Evolutionary conservation across 2,113 vertebrate species (phyloP), one percentile per base, ranked within the genome.

Genomic region (Toxotes jaculatrix): DNA sequence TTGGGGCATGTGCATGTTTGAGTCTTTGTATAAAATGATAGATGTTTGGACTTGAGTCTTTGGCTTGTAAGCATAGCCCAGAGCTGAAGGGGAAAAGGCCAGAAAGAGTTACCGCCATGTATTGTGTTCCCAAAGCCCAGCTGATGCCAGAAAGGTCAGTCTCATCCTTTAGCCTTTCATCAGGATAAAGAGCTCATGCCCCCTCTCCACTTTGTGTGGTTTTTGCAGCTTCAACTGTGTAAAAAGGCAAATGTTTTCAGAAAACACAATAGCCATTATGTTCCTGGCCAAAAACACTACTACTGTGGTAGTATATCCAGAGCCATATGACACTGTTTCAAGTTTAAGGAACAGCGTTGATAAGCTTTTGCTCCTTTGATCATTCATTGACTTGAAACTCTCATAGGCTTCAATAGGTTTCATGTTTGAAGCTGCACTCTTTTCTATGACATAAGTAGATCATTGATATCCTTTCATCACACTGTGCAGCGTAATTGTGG

Each of bases 81-180:
- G 77, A 94, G 93, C 93, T 77, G 88, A 87, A 88, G 88, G 84
- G 86, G 87, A 80, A 93, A 91, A 92, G 90, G 92, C 91, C 91
- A 89, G 90, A 93, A 91, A 87, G 87, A 87, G 77, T 87, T 88
- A 80, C 83, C 36, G 85, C 86, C 88, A 90, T 84, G 91, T 70
- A 90, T 92, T 90, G 82, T 94, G 82, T 89, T 93, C 81, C 91
- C 79, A 92, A 93, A 93, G 91, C 88, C 88, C 88, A 89, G 87
- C 89, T 91, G 89, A 87, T 93, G 90, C 91, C 87, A 92, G 91
- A 93, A 93, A 92, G 94, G 91, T 93, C 88, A 91, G 62, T 65
- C 82, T 89, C 85, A 88, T 89, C 89, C 87, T 91, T 88, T 93
- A 87, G 84, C 89, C 90, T 95, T 93, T 95, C 86, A 93, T 92